phyloP scores from a whole-genome alignment of 2,113 vertebrate genomes.

The Colaptes auratus region DNA sequence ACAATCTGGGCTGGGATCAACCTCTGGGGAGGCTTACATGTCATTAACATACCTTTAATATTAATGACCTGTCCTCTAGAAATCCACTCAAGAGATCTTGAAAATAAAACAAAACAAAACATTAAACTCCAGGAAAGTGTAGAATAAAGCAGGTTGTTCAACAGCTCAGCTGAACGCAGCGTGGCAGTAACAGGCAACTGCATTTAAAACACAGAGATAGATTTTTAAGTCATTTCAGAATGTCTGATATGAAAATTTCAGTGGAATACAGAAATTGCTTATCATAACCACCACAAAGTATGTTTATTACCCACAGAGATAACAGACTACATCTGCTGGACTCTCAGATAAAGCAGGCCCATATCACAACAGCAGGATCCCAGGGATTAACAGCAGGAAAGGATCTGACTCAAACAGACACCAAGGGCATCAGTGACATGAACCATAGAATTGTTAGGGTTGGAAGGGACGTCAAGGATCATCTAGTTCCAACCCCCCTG shows the following conservation, averaged over 20 bases:
- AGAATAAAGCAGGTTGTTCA: background rate
- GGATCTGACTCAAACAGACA: background rate
- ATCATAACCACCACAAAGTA: background rate
- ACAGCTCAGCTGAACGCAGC: background rate
- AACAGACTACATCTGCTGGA: conserved; percentile 8
- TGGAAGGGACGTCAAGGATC: too few species aligned
- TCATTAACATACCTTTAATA: background rate
- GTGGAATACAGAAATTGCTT: background rate
- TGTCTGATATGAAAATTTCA: background rate
- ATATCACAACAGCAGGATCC: background rate
- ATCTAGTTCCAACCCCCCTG: too few species aligned
- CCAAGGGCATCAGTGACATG: background rate
- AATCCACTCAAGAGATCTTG: background rate
- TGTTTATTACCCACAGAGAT: background rate
- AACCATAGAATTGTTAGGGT: background rate
- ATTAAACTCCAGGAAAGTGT: background rate
- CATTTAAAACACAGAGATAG: background rate
- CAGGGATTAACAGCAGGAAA: background rate
- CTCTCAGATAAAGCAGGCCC: conserved; percentile 5
- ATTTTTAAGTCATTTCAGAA: conserved; percentile 9
- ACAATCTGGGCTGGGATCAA: background rate
- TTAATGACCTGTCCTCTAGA: background rate
- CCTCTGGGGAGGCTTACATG: background rate
- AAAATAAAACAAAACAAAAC: background rate
- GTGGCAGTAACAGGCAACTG: background rate